Evolutionary conservation across 2,797 vertebrate genomes (phyloP), one percentile per base, ranked within the genome.

Genomic region (Pampus argenteus): DNA sequence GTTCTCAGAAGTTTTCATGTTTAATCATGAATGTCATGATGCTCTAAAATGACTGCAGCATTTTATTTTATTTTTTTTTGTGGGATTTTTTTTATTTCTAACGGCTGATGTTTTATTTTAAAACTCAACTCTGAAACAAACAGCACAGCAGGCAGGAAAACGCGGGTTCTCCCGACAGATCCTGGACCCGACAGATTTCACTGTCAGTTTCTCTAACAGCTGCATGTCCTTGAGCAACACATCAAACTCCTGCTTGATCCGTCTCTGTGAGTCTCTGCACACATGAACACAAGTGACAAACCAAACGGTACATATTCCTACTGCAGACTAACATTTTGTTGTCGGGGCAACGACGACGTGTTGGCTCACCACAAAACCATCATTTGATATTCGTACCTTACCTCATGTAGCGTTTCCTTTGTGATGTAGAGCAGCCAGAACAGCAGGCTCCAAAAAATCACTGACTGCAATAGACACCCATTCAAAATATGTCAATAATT

Each of bases 151-250:
- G 14, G 49, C 18, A 9, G 29, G 49, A 9, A 29, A 9, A 29
- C 15, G 56, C 9, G 29, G 26, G 31, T 44, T n/a, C n/a, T n/a
- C n/a, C n/a, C n/a, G n/a, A 9, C 18, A 31, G 50, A 20, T 26
- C 31, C 31, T 54, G 34, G 13, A 47, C 29, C 29, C 47, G 25
- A 6, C 1, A 31, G 25, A 48, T 23, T 26, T 29, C 38, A n/a
- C 26, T 15, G 44, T 48, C 22, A 13, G 31, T 40, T 22, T 25
- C 20, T 25, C 49, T 20, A 25, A 20, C 48, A 48, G 48, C 55
- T 47, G 23, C 22, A 22, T 20, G 57, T 74, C 66, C 66, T 45
- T 64, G 66, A 69, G 52, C 45, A 36, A 49, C 20, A 38, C 62
- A 57, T 62, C 15, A 23, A 26, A 42, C 26, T 13, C 5, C 31